These are phyloP conservation scores for Anticlea derivata DNA, from an alignment of 2,888 invertebrate species.

Conservation along the genomic window DNA sequence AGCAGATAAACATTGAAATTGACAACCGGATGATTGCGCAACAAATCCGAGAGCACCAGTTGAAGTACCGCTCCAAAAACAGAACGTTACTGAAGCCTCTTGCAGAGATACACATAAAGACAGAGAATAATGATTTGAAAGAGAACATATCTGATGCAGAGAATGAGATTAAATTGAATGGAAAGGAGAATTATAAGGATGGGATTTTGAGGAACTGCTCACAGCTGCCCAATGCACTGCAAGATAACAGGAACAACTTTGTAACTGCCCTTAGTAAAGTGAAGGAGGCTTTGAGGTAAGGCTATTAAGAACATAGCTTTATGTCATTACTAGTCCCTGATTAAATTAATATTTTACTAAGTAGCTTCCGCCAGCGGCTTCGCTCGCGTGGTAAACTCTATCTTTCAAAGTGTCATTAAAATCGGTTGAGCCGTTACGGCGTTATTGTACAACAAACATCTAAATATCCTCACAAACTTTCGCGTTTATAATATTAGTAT, in stretches of 20 bases:
- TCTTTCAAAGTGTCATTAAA: too few relatives aligned
- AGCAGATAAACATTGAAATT: constrained; percentile 70
- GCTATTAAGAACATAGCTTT: too few relatives aligned
- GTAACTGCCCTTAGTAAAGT: constrained; percentile 74
- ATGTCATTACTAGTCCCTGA: too few relatives aligned
- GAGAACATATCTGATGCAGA: constrained; percentile 68
- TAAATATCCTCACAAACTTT: too few relatives aligned
- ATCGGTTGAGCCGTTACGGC: too few relatives aligned
- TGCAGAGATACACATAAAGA: constrained; percentile 74
- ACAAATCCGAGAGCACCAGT: constrained; percentile 72
- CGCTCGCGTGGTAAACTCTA: too few relatives aligned
- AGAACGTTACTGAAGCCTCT: constrained; percentile 71
- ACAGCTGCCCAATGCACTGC: constrained; percentile 57
- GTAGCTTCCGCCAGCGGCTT: too few relatives aligned
- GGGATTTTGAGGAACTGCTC: constrained; percentile 60
- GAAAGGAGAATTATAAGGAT: constrained; percentile 69
- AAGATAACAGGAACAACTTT: constrained; percentile 71
- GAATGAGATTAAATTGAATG: constrained; percentile 63
- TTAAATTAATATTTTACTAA: too few relatives aligned
- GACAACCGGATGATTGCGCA: constrained; percentile 74
- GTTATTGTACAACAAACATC: too few relatives aligned
- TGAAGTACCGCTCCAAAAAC: constrained; percentile 63
- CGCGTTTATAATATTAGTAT: too few relatives aligned
- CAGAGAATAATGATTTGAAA: constrained; percentile 62
- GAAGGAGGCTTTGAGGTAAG: constrained; percentile 73